These are phyloP conservation scores for Protobothrops flavoviridis DNA, from an alignment of 2,113 vertebrate genomes.

Conservation along the genomic window DNA sequence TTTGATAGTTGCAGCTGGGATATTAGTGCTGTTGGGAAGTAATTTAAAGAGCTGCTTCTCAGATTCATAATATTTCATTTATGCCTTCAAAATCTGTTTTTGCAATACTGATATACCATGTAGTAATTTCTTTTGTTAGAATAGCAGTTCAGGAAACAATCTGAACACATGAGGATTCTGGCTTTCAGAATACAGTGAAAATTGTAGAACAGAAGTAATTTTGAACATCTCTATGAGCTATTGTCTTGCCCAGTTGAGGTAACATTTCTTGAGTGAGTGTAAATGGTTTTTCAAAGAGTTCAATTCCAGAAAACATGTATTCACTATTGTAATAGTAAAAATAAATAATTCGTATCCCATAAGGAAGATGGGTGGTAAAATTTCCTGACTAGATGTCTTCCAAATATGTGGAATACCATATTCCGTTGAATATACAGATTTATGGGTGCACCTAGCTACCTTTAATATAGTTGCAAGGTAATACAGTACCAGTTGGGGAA, in stretches of 20 bases:
- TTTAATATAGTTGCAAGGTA: neutral
- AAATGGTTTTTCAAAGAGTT: neutral
- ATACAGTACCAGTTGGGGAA: neutral
- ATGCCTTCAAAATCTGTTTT: neutral
- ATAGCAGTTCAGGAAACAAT: neutral
- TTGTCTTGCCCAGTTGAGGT: neutral
- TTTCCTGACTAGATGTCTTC: neutral
- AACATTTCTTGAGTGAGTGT: neutral
- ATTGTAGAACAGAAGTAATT: neutral
- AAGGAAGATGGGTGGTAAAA: neutral
- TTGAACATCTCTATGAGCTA: neutral
- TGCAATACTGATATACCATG: neutral
- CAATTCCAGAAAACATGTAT: neutral
- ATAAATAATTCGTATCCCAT: neutral
- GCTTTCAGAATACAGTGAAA: neutral
- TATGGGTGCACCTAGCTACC: neutral
- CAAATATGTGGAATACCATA: neutral
- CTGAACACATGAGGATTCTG: neutral
- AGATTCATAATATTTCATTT: neutral
- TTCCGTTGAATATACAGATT: neutral
- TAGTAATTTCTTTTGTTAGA: neutral
- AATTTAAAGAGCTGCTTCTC: neutral
- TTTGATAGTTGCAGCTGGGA: neutral
- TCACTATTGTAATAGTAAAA: neutral
- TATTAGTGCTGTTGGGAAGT: neutral